Evolutionary conservation across 2,888 invertebrate genomes (phyloP), one percentile per base, ranked within the genome.

Genomic region (Phengaris alcon): DNA sequence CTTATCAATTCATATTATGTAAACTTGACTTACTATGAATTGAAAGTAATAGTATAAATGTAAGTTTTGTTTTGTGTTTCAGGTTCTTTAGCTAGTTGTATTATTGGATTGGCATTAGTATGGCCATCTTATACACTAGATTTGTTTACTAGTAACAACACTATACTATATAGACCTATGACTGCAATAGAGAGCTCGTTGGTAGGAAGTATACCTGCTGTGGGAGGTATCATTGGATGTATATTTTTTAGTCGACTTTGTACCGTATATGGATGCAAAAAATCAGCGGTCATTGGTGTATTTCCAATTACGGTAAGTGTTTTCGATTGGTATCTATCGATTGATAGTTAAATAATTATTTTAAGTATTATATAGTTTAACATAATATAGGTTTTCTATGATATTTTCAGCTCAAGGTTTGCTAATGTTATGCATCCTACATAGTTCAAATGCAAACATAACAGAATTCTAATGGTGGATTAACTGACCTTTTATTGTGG

Each of bases 61-160:
- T 10, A 10, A 8, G n/a, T 59, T 57, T 69, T 48, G 12, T 70
- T 72, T 15, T 64, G 75, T 15, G 68, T 85, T 83, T 3, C 82
- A 92, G 93, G 84, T 77, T 85, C 88, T 13, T 84, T 86, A 15
- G 88, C 87, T 6, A 84, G 85, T 7, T 68, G 86, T 0, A 76
- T 86, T 0, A 87, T 87, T 85, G 93, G 89, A 3, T n/a, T 86
- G 3, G 79, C 90, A 0, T 88, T 93, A 74, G 95, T 94, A 0
- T 95, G 95, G 95, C 91, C 94, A 0, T 95, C 95, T 0, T 95
- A 95, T 74, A 93, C 94, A 0, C 82, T 93, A 0, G 86, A 89
- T 0, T 83, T 89, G 13, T 87, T 94, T 64, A 86, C 90, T 44
- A 81, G 84, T 2, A 80, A 86, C n/a, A 88, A 91, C 0, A 94